A percentile compares a stretch with the other conserved stretches of the same genome.
Evolutionary conservation across 2,888 invertebrate genomes (phyloP).

Genomic region (Agrilus biguttatus): DNA sequence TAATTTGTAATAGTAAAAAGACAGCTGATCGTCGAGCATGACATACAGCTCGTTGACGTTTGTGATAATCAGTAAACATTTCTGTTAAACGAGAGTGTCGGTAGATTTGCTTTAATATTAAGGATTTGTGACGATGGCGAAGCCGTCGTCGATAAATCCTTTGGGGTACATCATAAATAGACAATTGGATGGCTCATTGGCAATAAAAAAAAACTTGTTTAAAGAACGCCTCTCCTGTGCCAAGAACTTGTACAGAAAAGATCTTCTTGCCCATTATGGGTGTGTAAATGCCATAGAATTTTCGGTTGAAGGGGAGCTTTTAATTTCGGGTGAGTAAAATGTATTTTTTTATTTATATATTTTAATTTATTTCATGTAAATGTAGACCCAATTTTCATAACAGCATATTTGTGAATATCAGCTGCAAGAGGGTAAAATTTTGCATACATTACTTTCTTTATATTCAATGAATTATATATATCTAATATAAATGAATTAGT

Average conservation of each 20-base stretch:
- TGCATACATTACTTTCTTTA: too few relatives aligned
- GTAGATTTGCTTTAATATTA: slow-evolving; percentile 2
- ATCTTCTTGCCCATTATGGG: slow-evolving; percentile 81
- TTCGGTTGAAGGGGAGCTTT: slow-evolving; percentile 71
- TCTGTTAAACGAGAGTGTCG: slow-evolving; percentile 16
- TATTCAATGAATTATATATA: too few relatives aligned
- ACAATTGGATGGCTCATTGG: slow-evolving; percentile 43
- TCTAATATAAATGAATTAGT: too few relatives aligned
- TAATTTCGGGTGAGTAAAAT: slow-evolving; percentile 64
- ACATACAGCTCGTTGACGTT: too few relatives aligned
- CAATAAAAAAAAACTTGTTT: slow-evolving; percentile 45
- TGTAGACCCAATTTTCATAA: too few relatives aligned
- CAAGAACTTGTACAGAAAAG: slow-evolving; percentile 66
- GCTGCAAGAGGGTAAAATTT: too few relatives aligned
- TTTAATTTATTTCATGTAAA: too few relatives aligned
- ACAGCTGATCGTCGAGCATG: too few relatives aligned
- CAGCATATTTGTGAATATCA: too few relatives aligned
- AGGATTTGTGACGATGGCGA: slow-evolving; percentile 26
- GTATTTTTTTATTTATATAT: too few relatives aligned
- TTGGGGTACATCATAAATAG: slow-evolving; percentile 43
- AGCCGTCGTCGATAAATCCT: slow-evolving; percentile 38
- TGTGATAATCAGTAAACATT: slow-evolving; percentile 2
- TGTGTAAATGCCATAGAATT: slow-evolving; percentile 96
- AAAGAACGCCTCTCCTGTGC: slow-evolving; percentile 48
- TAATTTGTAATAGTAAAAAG: too few relatives aligned